Base-by-base conservation (phyloP, 2,797 vertebrate genomes). In the Phalloptychus januarius region DNA sequence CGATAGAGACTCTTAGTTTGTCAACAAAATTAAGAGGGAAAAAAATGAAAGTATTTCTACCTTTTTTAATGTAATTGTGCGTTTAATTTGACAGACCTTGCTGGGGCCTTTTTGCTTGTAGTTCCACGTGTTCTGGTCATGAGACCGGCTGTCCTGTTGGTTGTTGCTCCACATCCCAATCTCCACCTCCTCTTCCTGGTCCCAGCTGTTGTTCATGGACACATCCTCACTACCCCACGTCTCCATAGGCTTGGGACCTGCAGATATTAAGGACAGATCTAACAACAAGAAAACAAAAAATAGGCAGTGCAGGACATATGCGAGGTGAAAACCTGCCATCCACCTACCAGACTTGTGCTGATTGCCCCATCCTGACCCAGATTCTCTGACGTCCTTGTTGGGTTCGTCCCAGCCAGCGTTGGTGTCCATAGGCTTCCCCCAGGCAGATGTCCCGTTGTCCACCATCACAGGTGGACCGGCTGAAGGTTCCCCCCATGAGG, bases 141-240 rank as follows among this genome's bases (percentile, higher is more conserved):
- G 95, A 84, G 94, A 96, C 82, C 93, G 88, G 91, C 79, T 94
- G 83, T 96, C 97, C 89, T 97, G 97, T 92, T 97, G 97, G 85
- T 93, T 96, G 88, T 97, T 97, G 88, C 95, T 98, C 98, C 98
- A 99, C 97, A 98, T 98, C 87, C 98, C 98, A 50, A 99, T 98
- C 95, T 99, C 98, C 0, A 98, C 97, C 86, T 98, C 98, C 72
- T 98, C 98, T 77, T 99, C 97, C 78, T 97, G 97, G 89, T 98
- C 97, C 97, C 97, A 98, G 96, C 95, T 96, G 74, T 97, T 94
- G 61, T 95, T 75, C 95, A 97, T 91, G 7, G 96, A 94, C 86
- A 93, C 94, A 5, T 97, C 96, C 44, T 98, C 97, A 20, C 92
- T 95, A 87, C 97, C 95, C 98, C 98, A 99, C 75, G 96, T 96